These are phyloP conservation scores for Leuctra nigra DNA, from an alignment of 2,888 invertebrate genomes.

Conservation along the genomic window DNA sequence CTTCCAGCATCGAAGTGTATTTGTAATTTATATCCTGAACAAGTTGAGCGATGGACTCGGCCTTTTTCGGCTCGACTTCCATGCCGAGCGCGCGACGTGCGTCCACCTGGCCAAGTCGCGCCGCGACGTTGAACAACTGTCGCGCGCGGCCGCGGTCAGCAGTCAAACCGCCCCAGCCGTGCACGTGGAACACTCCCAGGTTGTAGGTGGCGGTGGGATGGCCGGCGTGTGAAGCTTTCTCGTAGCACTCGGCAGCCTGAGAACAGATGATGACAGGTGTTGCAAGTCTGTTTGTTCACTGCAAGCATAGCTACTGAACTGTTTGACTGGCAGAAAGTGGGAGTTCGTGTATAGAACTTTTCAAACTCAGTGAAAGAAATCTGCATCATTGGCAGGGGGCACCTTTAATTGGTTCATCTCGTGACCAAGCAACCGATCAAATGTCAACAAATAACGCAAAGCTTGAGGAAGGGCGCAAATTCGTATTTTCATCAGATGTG, in stretches of 20 bases:
- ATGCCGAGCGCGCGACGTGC: constrained; percentile 46
- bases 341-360: no score
- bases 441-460: no score
- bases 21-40: constrained; percentile 7
- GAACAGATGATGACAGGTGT: no score
- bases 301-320: no score
- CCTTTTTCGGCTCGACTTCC: neutral
- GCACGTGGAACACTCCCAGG: constrained; percentile 59
- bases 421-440: no score
- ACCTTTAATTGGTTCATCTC: no score
- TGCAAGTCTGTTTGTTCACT: no score
- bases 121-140: constrained; percentile 49
- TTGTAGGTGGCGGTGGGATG: constrained; percentile 63
- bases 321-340: no score
- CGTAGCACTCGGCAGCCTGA: constrained; percentile 60
- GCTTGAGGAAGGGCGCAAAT: no score
- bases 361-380: no score
- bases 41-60: neutral
- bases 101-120: constrained; percentile 50
- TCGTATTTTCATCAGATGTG: no score
- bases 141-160: constrained; percentile 47
- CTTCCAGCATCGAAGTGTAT: constrained; percentile 11
- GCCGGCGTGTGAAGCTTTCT: constrained; percentile 53
- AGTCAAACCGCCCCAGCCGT: constrained; percentile 54
- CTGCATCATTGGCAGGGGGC: no score